Evolutionary conservation across 1,140 invertebrate genomes (phyloP).

Genomic region (Thereuonema tuberculata): DNA sequence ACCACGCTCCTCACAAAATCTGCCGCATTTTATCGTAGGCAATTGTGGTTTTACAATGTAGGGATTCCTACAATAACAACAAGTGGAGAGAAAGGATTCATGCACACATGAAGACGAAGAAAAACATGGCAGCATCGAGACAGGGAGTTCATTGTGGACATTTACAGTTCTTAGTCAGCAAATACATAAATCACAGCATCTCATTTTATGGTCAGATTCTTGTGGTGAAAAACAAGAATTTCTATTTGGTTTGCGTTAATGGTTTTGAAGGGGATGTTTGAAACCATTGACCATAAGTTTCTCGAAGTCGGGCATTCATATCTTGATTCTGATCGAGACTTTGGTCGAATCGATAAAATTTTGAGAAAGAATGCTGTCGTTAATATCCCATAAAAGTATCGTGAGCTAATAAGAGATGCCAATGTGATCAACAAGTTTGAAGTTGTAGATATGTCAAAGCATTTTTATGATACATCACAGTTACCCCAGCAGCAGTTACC

Average conservation of each 20-base stretch:
- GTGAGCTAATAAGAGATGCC: not conserved
- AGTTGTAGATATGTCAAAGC: not conserved
- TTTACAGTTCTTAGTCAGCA: conserved; percentile 10
- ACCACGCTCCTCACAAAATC: conserved; percentile 25
- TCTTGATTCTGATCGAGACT: not conserved
- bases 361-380: not conserved
- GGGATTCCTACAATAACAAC: conserved; percentile 23
- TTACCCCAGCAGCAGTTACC: not conserved
- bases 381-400: not conserved
- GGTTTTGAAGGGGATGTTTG: conserved; percentile 6
- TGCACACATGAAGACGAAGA: conserved; percentile 26
- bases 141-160: conserved; percentile 25
- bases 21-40: conserved; percentile 26
- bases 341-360: not conserved
- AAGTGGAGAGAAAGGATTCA: conserved; percentile 22
- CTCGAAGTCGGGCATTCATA: not conserved
- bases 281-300: conserved; percentile 26
- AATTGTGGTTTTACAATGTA: conserved; percentile 30
- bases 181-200: conserved; percentile 14
- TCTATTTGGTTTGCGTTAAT: conserved; percentile 21
- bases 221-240: conserved; percentile 28
- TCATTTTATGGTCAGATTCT: conserved; percentile 26
- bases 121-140: conserved; percentile 22
- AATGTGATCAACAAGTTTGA: not conserved
- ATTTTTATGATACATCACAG: not conserved